Percentiles rank a stretch among this genome's conserved stretches.
Conservation (phyloP, 1,140 invertebrate genomes). For the Psix sp. region DNA sequence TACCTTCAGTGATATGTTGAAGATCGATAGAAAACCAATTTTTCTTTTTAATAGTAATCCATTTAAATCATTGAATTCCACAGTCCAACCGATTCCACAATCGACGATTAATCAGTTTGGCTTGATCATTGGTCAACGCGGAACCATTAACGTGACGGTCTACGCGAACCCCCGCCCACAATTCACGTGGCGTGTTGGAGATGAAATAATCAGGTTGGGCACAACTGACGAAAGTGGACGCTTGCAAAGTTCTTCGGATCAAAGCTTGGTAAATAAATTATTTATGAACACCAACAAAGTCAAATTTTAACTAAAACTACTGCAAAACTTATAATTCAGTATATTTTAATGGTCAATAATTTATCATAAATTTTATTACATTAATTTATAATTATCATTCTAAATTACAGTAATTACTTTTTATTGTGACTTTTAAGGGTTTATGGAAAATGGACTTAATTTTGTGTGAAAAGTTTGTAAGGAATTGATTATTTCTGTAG, state of each 20-base stretch:
- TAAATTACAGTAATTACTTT: too few relatives aligned
- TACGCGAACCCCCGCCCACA: constrained; percentile 82
- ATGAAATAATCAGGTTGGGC: constrained; percentile 78
- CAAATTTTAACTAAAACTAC: not conserved
- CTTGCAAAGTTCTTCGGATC: constrained; percentile 75
- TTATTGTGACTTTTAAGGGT: too few relatives aligned
- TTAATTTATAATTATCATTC: too few relatives aligned
- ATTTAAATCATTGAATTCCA: constrained; percentile 11
- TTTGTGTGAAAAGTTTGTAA: too few relatives aligned
- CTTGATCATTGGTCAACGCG: constrained; percentile 82
- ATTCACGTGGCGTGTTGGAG: constrained; percentile 82
- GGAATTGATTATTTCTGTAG: too few relatives aligned
- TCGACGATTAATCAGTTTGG: constrained; percentile 82
- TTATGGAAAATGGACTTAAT: too few relatives aligned
- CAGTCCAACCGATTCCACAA: constrained; percentile 80
- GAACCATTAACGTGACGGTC: constrained; percentile 82
- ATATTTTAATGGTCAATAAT: too few relatives aligned
- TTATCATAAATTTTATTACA: too few relatives aligned
- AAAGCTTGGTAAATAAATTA: constrained; percentile 76
- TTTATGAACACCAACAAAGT: not conserved
- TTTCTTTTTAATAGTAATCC: not conserved
- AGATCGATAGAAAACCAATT: not conserved
- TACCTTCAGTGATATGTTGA: too few relatives aligned
- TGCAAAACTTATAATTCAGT: too few relatives aligned
- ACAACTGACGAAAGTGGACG: constrained; percentile 74